A percentile compares a stretch with the other conserved stretches of the same genome.
Evolutionary conservation across 2,888 invertebrate species (phyloP).

Genomic region (Abrostola tripartita): DNA sequence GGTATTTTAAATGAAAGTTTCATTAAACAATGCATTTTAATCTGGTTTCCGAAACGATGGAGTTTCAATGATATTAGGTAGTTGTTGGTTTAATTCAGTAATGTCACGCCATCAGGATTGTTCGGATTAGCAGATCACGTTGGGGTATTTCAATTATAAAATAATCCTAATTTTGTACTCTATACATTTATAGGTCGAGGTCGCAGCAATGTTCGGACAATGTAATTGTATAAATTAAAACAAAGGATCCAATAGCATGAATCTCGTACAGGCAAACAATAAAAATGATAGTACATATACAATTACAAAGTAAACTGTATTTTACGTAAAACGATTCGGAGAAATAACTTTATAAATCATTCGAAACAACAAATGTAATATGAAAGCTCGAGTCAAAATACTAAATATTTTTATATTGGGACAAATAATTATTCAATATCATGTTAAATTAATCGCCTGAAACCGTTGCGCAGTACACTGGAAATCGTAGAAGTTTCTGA

Average conservation of each 20-base stretch:
- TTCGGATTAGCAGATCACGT: constrained; percentile 5
- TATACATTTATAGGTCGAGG: too few species aligned
- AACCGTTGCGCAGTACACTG: constrained; percentile 30
- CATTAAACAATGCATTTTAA: constrained; percentile 44
- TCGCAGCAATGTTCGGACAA: too few species aligned
- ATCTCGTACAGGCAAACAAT: too few species aligned
- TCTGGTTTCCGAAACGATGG: constrained; percentile 35
- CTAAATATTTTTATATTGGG: neutral
- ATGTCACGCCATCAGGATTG: constrained; percentile 37
- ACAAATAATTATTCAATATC: constrained; percentile 31
- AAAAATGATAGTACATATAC: too few species aligned
- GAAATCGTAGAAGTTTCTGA: constrained; percentile 39
- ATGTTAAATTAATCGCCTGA: constrained; percentile 35
- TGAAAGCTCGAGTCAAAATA: too few species aligned
- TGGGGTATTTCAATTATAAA: neutral
- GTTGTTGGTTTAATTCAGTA: constrained; percentile 33
- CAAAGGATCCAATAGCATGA: too few species aligned
- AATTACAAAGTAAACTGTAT: too few species aligned
- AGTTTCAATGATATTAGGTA: constrained; percentile 39
- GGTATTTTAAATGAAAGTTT: constrained; percentile 52
- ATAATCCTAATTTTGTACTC: neutral
- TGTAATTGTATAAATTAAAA: too few species aligned
- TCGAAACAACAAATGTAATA: too few species aligned
- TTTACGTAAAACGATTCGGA: too few species aligned
- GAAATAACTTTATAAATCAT: too few species aligned